Conservation (phyloP, 2,113 vertebrate species). For the Prionailurus bengalensis region DNA sequence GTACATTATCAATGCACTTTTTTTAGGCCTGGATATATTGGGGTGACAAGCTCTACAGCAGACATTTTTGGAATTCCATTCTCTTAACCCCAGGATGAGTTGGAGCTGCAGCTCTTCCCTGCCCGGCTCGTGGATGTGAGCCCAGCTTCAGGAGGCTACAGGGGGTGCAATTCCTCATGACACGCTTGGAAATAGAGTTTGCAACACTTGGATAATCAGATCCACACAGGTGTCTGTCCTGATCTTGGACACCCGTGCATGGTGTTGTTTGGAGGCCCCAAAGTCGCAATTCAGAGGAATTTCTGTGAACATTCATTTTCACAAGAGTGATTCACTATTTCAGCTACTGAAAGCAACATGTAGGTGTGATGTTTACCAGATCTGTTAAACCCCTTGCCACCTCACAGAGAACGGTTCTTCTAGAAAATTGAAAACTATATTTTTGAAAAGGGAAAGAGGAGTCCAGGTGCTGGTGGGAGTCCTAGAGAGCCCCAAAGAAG, state of each 20-base stretch:
- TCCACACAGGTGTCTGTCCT: neutral
- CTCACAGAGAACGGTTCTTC: neutral
- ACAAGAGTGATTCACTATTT: neutral
- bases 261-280: neutral
- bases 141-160: neutral
- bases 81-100: neutral
- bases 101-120: neutral
- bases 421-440: neutral
- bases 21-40: neutral
- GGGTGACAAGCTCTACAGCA: neutral
- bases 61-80: conserved; percentile 10
- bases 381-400: neutral
- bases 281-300: neutral
- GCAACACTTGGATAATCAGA: neutral
- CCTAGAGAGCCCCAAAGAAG: neutral
- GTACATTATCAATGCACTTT: conserved; percentile 3
- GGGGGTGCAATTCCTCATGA: neutral
- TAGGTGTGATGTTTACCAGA: neutral
- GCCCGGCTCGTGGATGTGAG: neutral
- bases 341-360: neutral
- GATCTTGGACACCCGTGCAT: neutral
- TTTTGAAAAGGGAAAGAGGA: neutral
- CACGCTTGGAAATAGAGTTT: neutral
- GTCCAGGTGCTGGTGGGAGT: neutral
- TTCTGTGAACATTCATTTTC: neutral